Evolutionary conservation across 2,888 invertebrate species (phyloP).

Genomic region (Ypsolopha sequella): DNA sequence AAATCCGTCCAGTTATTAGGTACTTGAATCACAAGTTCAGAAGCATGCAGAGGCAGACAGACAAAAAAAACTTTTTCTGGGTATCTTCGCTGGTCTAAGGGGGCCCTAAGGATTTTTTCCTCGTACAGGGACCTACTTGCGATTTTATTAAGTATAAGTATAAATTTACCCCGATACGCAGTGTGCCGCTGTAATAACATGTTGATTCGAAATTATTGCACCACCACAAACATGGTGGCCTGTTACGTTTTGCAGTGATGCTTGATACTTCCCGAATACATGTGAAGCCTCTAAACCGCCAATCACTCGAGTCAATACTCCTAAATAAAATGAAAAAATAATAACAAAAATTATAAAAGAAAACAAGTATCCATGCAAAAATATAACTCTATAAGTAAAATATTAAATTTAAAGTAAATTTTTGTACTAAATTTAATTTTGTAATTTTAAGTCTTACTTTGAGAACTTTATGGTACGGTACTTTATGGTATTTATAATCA

Average conservation of each 20-base stretch:
- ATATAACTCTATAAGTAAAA: too few species aligned
- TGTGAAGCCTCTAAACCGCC: constrained; percentile 41
- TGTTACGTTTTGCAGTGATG: constrained; percentile 47
- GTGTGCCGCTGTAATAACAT: constrained; percentile 51
- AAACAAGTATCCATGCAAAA: background rate
- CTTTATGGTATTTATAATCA: too few species aligned
- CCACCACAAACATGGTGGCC: constrained; percentile 56
- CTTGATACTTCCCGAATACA: constrained; percentile 40
- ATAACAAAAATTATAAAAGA: background rate
- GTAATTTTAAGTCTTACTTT: too few species aligned
- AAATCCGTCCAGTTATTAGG: too few species aligned
- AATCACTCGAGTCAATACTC: constrained; percentile 23
- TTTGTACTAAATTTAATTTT: too few species aligned
- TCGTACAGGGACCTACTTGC: background rate
- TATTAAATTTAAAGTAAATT: too few species aligned
- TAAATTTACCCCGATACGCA: constrained; percentile 38
- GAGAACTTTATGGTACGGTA: too few species aligned
- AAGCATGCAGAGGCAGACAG: too few species aligned
- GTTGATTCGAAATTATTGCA: constrained; percentile 38
- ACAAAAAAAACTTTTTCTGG: too few species aligned
- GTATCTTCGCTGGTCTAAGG: too few species aligned
- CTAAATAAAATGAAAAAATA: background rate
- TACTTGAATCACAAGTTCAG: too few species aligned
- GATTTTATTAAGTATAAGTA: constrained; percentile 3
- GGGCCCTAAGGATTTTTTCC: too few species aligned